These are phyloP conservation scores for Coranthus polyacanthus DNA, from an alignment of 2,797 vertebrate species.

Conservation along the genomic window DNA sequence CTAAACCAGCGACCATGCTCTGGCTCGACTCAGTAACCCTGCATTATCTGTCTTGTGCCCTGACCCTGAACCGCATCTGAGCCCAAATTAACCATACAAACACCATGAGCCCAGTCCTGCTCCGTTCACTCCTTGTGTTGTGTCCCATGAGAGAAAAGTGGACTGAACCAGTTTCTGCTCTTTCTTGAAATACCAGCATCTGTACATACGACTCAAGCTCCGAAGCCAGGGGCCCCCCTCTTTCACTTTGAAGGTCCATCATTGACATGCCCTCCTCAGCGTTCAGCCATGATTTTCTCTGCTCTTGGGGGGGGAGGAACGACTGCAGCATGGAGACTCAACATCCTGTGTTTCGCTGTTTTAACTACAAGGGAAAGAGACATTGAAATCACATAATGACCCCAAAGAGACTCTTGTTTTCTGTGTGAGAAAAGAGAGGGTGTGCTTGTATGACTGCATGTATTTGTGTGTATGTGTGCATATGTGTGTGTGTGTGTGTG, in stretches of 20 bases:
- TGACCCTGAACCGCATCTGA: slow-evolving; percentile 65
- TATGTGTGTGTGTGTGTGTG: slow-evolving; percentile 44
- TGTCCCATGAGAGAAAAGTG: slow-evolving; percentile 75
- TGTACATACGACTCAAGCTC: slow-evolving; percentile 94
- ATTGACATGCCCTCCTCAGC: slow-evolving; percentile 72
- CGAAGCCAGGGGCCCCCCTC: slow-evolving; percentile 59
- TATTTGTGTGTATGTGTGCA: slow-evolving; percentile 69
- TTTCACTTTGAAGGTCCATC: slow-evolving; percentile 61
- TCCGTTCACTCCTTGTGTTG: slow-evolving; percentile 78
- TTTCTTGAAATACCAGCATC: slow-evolving; percentile 94
- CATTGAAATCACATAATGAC: slow-evolving; percentile 75
- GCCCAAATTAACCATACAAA: slow-evolving; percentile 66
- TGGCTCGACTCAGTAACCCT: slow-evolving; percentile 64
- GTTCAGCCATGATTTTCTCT: slow-evolving; percentile 73
- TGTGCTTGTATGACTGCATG: slow-evolving; percentile 74
- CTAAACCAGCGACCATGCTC: slow-evolving; percentile 77
- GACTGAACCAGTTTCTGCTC: slow-evolving; percentile 76
- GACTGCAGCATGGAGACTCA: slow-evolving; percentile 79
- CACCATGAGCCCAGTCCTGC: slow-evolving; percentile 65
- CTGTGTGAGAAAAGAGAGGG: slow-evolving; percentile 62
- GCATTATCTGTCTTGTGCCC: slow-evolving; percentile 81
- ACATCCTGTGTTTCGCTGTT: slow-evolving; percentile 84
- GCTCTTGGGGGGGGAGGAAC: slow-evolving; percentile 44
- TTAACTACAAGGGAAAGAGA: slow-evolving; percentile 81
- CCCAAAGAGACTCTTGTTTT: slow-evolving; percentile 81